A percentile compares a stretch with the other conserved stretches of the same genome.
phyloP scores from a whole-genome alignment of 2,113 vertebrate species.

The Oreotrochilus melanogaster region DNA sequence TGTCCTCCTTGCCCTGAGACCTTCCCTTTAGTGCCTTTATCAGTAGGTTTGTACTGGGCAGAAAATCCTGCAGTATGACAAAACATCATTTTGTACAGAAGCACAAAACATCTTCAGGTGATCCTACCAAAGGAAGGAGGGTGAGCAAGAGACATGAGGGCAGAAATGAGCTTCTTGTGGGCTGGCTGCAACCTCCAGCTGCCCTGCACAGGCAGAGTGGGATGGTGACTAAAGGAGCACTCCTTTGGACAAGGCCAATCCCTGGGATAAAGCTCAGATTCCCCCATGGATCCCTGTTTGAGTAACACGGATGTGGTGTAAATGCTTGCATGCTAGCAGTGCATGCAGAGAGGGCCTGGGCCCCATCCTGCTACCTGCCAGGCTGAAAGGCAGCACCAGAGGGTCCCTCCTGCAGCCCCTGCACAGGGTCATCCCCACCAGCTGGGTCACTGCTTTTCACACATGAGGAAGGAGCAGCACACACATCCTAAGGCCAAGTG shows the following conservation, averaged over 20 bases:
- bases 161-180: fast-evolving
- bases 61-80: too few species aligned
- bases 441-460: not conserved
- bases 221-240: not conserved
- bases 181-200: not conserved
- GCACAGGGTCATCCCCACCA: fast-evolving
- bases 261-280: fast-evolving
- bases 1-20: not conserved
- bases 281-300: fast-evolving
- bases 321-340: not conserved
- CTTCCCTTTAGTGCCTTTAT: not conserved
- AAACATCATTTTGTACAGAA: too few species aligned
- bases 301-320: fast-evolving
- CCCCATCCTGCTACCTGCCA: not conserved
- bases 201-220: fast-evolving
- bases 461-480: not conserved
- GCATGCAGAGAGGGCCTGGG: not conserved
- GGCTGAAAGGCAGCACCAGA: not conserved
- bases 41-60: fast-evolving
- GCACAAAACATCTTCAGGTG: not conserved
- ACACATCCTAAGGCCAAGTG: not conserved
- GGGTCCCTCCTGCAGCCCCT: fast-evolving
- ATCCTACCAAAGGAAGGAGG: not conserved
- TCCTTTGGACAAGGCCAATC: fast-evolving
- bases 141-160: fast-evolving